phyloP scores from a whole-genome alignment of 2,113 vertebrate genomes.

The Anser brachyrhynchus region DNA sequence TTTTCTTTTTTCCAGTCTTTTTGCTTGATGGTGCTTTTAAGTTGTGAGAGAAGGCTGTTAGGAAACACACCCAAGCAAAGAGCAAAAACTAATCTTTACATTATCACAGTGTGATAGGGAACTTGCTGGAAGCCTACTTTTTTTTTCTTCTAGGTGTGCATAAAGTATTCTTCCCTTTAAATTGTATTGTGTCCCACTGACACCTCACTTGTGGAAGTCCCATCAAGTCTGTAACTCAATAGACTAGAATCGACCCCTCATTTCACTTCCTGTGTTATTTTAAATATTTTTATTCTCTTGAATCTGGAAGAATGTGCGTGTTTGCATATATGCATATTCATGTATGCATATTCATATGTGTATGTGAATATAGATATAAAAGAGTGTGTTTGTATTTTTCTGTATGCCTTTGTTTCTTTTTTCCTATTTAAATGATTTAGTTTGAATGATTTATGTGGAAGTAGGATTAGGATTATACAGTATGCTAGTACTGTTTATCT shows the following conservation, averaged over 20 bases:
- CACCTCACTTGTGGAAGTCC: background rate
- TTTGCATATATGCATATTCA: background rate
- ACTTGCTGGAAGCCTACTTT: background rate
- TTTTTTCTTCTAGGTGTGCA: background rate
- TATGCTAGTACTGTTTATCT: background rate
- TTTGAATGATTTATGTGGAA: background rate
- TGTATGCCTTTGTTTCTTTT: background rate
- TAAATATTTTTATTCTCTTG: background rate
- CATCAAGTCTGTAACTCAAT: background rate
- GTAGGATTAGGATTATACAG: background rate
- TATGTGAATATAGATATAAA: background rate
- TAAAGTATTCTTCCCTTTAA: background rate
- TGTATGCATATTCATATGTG: background rate
- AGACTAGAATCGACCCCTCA: background rate
- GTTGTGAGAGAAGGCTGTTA: background rate
- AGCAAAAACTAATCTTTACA: fast-evolving
- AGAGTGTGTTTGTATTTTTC: background rate
- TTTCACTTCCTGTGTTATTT: slow-evolving; percentile 28
- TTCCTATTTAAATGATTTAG: background rate
- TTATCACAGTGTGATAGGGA: background rate
- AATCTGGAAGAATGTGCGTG: background rate
- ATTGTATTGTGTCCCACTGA: background rate
- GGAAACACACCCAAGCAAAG: background rate
- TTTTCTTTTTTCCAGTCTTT: background rate
- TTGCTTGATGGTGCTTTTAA: background rate